Base-by-base conservation (phyloP, 1,140 invertebrate species). In the Ylistrum balloti region DNA sequence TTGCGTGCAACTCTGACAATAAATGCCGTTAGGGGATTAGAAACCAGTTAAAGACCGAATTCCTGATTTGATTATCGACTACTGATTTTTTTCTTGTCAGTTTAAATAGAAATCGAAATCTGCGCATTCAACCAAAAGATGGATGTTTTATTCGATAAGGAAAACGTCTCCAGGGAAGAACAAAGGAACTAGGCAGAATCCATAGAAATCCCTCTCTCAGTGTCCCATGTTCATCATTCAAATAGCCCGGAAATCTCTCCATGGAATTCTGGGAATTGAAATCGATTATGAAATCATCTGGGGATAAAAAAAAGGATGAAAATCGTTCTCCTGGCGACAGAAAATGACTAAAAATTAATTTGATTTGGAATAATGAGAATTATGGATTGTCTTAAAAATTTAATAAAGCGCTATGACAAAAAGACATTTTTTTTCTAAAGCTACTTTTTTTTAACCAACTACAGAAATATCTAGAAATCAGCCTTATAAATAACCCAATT, bases 61-160 rank as follows among this genome's bases (percentile, higher is more conserved):
- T 28, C n/a, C 17, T 28, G 56, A 74, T 74, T 11, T 74, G 11
- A 74, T 74, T 74, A 74, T 74, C 56, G n/a, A 74, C 56, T n/a
- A 5, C 11, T 74, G 0, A 5, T 74, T n/a, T 74, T 28, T 11
- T 74, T 74, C 22, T 74, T n/a, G 15, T 74, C 22, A 5, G 15
- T 74, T 74, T 74, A 74, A 74, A 74, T 74, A 5, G 56, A 74
- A 74, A 74, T n/a, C 22, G 22, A n/a, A 74, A 74, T 74, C 22
- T 28, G 56, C 28, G 28, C 56, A 9, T 74, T 74, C 56, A 11
- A 74, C 56, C 22, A 74, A n/a, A n/a, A 74, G 56, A 74, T 74
- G 22, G n/a, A n/a, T 74, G n/a, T 74, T 48, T 74, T 74, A 74
- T 74, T 74, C 22, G 56, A 74, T n/a, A n/a, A 74, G 56, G 28